These are phyloP conservation scores for Apocrypta bakeri DNA, from an alignment of 1,140 invertebrate species.

Conservation along the genomic window DNA sequence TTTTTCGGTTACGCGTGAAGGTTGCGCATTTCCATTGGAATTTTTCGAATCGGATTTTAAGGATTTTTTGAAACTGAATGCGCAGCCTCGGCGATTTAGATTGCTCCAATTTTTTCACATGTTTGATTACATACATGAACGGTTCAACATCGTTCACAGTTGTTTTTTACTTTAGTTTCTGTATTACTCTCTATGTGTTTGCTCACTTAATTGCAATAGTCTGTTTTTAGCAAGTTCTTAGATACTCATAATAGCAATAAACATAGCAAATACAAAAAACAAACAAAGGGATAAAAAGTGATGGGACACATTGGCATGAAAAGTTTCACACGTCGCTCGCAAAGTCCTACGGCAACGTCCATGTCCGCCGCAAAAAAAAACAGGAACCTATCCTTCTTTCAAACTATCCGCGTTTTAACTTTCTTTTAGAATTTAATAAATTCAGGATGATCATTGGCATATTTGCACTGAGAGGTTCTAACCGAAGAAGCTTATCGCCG, in stretches of 20 bases:
- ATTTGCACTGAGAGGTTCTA: neutral
- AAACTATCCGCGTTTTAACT: neutral
- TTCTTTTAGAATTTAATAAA: neutral
- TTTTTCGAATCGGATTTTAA: neutral
- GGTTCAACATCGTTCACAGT: neutral
- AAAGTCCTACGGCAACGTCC: slow-evolving; percentile 50
- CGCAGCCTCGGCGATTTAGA: neutral
- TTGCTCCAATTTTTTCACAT: slow-evolving; percentile 7
- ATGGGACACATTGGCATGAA: slow-evolving; percentile 40
- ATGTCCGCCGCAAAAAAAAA: slow-evolving; percentile 34
- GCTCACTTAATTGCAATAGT: slow-evolving; percentile 40
- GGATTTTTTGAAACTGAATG: neutral
- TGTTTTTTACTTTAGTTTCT: neutral
- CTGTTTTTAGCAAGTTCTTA: slow-evolving; percentile 45
- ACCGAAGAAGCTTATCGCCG: no score
- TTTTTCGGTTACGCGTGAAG: neutral
- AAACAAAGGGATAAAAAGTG: slow-evolving; percentile 8
- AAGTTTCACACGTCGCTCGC: slow-evolving; percentile 16
- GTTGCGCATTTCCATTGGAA: neutral
- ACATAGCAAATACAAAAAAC: slow-evolving; percentile 12
- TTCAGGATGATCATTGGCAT: neutral
- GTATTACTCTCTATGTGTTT: slow-evolving; percentile 9
- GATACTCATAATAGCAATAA: slow-evolving; percentile 39
- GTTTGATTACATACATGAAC: neutral
- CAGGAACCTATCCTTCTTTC: neutral